Evolutionary conservation across 2,113 vertebrate genomes (phyloP).

Genomic region (Rynchops niger): DNA sequence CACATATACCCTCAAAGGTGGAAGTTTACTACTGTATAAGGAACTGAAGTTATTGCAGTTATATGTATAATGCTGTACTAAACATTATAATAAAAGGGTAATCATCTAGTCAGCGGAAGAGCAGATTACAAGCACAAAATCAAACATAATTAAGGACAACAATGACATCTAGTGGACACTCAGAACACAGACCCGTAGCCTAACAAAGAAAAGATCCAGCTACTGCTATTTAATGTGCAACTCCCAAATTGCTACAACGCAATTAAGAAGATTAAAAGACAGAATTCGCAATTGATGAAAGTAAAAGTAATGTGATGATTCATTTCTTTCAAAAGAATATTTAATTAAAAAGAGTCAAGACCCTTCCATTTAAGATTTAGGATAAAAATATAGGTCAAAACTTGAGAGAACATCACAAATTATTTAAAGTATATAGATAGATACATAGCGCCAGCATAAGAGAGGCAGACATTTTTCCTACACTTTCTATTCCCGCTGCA

Average conservation of each 20-base stretch:
- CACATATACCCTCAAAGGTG: not conserved
- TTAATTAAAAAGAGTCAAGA: not conserved
- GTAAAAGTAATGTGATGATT: not conserved
- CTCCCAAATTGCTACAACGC: not conserved
- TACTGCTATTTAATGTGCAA: accelerated
- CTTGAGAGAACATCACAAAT: not conserved
- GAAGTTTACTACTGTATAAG: not conserved
- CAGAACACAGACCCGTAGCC: not conserved
- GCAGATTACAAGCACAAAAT: not conserved
- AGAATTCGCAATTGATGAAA: not conserved
- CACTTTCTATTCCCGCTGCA: not conserved
- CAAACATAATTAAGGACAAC: slow-evolving; percentile 45
- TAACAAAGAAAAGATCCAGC: not conserved
- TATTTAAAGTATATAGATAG: not conserved
- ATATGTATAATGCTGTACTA: not conserved
- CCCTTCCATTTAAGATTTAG: not conserved
- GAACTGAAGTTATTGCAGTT: not conserved
- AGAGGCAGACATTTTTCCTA: not conserved
- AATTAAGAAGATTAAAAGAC: not conserved
- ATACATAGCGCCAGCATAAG: not conserved
- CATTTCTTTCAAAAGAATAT: not conserved
- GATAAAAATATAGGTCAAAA: not conserved
- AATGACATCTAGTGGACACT: slow-evolving; percentile 76
- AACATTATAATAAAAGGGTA: not conserved
- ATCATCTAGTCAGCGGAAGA: not conserved